Conservation (phyloP, 37 sponge, comb jelly and placozoan species). For the Aphrocallistes beatrix region DNA sequence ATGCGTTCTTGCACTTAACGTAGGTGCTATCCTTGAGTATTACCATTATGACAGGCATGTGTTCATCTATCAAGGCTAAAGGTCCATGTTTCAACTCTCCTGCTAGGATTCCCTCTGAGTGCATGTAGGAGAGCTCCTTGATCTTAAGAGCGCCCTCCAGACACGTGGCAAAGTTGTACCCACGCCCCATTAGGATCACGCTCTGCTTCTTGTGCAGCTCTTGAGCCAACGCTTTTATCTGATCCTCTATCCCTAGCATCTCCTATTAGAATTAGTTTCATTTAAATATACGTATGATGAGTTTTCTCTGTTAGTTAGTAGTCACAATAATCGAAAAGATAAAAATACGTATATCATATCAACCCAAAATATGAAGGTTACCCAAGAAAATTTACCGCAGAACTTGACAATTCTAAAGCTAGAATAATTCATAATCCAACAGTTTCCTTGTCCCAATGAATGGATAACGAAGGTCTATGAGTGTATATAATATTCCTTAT, state of each 20-base stretch:
- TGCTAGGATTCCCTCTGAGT: conserved; percentile 88
- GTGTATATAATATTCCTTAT: too few relatives aligned
- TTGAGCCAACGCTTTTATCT: conserved; percentile 59
- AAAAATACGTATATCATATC: background rate
- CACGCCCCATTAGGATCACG: conserved; percentile 91
- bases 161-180: conserved; percentile 97
- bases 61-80: conserved; percentile 87
- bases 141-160: conserved; percentile 96
- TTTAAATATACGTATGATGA: background rate
- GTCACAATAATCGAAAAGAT: background rate
- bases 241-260: conserved; percentile 51
- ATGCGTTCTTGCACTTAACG: conserved; percentile 29
- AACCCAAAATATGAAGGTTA: too few relatives aligned
- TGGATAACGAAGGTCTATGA: too few relatives aligned
- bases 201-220: conserved; percentile 81
- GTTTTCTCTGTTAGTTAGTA: background rate
- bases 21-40: conserved; percentile 77
- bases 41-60: conserved; percentile 95
- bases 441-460: too few relatives aligned
- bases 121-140: conserved; percentile 87
- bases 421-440: too few relatives aligned
- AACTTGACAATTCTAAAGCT: too few relatives aligned
- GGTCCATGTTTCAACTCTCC: conserved; percentile 99
- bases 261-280: conserved; percentile 22
- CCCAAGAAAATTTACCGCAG: too few relatives aligned